Conservation (phyloP, 2,113 vertebrate species). For the Rhodinocichla rosea region DNA sequence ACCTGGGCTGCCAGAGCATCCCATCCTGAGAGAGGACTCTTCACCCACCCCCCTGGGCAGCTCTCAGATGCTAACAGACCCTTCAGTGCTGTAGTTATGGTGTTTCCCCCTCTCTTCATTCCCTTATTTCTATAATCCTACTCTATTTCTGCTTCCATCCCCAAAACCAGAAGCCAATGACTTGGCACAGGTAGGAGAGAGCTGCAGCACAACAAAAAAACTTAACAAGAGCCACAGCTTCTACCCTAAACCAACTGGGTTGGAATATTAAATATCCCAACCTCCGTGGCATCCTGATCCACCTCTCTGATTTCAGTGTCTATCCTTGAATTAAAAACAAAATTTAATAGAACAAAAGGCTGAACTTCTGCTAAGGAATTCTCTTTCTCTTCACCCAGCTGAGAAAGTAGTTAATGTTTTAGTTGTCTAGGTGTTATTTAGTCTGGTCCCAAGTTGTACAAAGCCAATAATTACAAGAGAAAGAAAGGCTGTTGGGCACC, state of each 20-base stretch:
- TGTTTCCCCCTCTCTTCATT: background rate
- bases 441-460: background rate
- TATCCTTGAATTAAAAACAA: background rate
- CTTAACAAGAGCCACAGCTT: background rate
- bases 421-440: background rate
- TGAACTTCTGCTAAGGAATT: background rate
- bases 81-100: background rate
- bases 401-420: background rate
- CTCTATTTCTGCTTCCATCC: background rate
- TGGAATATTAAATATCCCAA: background rate
- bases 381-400: background rate
- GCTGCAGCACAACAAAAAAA: background rate
- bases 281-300: background rate
- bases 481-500: background rate
- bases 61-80: background rate
- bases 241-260: background rate
- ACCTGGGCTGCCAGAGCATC: background rate
- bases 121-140: background rate
- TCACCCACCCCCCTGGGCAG: background rate
- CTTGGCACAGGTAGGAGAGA: background rate
- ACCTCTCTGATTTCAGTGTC: background rate
- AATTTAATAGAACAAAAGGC: background rate
- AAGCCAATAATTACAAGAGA: background rate
- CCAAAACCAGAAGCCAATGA: background rate
- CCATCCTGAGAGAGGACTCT: background rate